Evolutionary conservation across 2,797 vertebrate genomes (phyloP), one percentile per base, ranked within the genome.

Genomic region (Pseudocheirus occidentalis): DNA sequence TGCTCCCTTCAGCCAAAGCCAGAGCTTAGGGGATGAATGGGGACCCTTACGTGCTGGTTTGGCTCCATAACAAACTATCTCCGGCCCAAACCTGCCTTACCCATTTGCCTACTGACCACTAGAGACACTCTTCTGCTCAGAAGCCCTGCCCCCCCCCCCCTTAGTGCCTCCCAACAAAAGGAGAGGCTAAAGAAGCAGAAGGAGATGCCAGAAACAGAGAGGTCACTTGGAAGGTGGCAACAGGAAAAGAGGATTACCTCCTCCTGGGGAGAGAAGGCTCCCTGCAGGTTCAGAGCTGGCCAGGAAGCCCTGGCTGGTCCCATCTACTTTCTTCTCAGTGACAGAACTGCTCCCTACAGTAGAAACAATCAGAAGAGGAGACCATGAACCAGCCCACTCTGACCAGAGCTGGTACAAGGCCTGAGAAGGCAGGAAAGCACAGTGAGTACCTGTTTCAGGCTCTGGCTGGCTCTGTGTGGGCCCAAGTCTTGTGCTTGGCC

Each of bases 401-500:
- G 40, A 3, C 40, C 18, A 81, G 66, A 81, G 66, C 18, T 46
- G 66, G 34, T 34, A 18, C 7, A 34, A 27, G n/a, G 40, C 7
- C 40, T 24, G 73, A 46, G 40, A 9, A 81, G 16, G 16, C 16
- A n/a, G n/a, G 73, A 40, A 40, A 81, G 40, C n/a, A 46, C 18
- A 21, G 5, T 0, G 0, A 57, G 29, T 54, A 92, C 92, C 91
- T 90, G 94, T 16, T 18, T 66, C 52, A 0, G 29, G 50, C 91
- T 52, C 54, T 40, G 90, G 7, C 16, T 0, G 1, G 66, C 28
- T 94, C 73, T 31, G 90, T 4, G 81, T 14, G 27, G 87, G 12
- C 50, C n/a, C 50, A 0, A 0, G 0, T 5, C 31, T 0, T 18
- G 54, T 0, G 0, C 28, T n/a, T 53, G 57, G 46, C 3, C 66